Evolutionary conservation across 2,113 vertebrate species (phyloP).

Genomic region (Anarrhichthys ocellatus): DNA sequence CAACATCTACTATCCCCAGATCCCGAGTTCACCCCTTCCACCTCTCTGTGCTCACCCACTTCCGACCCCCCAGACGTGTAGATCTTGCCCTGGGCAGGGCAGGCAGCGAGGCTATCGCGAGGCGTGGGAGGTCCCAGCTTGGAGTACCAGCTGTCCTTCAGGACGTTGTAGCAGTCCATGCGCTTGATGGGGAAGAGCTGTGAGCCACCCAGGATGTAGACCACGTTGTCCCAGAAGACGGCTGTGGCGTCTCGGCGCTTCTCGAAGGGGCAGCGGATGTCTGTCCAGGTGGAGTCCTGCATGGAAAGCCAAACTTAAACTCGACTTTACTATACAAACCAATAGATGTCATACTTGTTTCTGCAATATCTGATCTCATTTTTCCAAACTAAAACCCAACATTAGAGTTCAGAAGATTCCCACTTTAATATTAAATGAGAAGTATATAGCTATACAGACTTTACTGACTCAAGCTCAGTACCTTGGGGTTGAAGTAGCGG

Average conservation of each 20-base stretch:
- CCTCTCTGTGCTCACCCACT: constrained; percentile 88
- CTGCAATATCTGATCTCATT: not conserved
- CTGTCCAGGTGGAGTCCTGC: constrained; percentile 97
- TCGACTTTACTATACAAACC: not conserved
- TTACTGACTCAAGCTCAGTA: constrained; percentile 54
- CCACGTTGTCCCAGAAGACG: constrained; percentile 98
- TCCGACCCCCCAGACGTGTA: constrained; percentile 98
- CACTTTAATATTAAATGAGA: not conserved
- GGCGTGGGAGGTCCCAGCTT: constrained; percentile 96
- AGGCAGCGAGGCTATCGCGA: constrained; percentile 96
- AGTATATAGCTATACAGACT: not conserved
- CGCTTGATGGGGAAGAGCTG: constrained; percentile 98
- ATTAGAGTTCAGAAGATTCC: not conserved
- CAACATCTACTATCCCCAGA: not conserved
- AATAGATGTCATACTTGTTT: not conserved
- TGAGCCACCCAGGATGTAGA: constrained; percentile 98
- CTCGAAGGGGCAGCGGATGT: constrained; percentile 98
- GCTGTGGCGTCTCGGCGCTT: constrained; percentile 95
- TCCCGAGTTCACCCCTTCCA: not conserved
- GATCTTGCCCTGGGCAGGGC: constrained; percentile 95
- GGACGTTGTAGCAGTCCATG: constrained; percentile 99
- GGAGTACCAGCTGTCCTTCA: constrained; percentile 99
- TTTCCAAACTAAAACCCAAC: not conserved
- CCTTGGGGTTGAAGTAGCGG: constrained; percentile 98
- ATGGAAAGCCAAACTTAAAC: constrained; percentile 14